Conservation (phyloP, 64 coral and sea anemone species). For the Cladopsammia gracilis region DNA sequence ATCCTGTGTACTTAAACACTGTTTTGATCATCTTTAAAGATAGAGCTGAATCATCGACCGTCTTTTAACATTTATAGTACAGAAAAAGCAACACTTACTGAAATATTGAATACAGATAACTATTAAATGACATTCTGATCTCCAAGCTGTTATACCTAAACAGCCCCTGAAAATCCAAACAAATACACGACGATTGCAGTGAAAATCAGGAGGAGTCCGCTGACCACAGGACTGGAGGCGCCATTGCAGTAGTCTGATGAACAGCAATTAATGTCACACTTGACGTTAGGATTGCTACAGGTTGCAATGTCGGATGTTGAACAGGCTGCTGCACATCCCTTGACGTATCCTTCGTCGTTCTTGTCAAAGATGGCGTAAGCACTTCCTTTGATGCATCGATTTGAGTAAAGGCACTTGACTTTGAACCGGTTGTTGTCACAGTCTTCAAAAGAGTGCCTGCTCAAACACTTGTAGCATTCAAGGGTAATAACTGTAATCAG, state of each 20-base stretch:
- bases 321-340: neutral
- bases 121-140: no score
- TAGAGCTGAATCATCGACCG: no score
- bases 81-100: neutral
- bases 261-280: neutral
- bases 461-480: neutral
- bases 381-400: neutral
- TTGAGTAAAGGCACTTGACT: neutral
- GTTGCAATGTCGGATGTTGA: neutral
- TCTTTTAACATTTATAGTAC: no score
- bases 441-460: neutral
- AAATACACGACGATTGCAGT: neutral
- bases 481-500: neutral
- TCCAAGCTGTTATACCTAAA: no score
- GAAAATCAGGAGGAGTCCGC: neutral
- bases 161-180: neutral
- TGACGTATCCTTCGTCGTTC: neutral
- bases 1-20: no score
- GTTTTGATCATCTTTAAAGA: no score
- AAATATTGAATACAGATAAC: no score
- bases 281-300: neutral
- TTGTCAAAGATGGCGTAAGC: no score
- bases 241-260: slow-evolving; percentile 4
- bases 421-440: neutral
- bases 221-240: neutral